phyloP scores from a whole-genome alignment of 2,888 invertebrate genomes.

The Hetaerina titia region DNA sequence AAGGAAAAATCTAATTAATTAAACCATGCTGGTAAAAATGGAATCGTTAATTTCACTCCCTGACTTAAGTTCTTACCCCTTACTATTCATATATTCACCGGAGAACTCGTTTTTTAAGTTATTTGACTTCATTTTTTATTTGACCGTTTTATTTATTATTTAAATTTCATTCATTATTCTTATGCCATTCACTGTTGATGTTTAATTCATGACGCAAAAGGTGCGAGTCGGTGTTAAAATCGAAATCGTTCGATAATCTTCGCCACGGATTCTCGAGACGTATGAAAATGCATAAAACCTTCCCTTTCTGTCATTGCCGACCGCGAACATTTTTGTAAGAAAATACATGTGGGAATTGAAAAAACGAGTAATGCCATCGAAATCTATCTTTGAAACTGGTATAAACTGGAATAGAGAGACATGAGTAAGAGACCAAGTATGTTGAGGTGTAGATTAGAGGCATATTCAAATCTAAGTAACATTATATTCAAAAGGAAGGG shows the following conservation, averaged over 20 bases:
- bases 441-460: too few species aligned
- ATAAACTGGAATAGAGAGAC: neutral
- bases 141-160: neutral
- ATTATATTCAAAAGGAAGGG: too few species aligned
- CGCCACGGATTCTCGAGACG: neutral
- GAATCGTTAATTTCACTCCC: neutral
- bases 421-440: neutral
- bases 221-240: neutral
- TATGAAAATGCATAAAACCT: neutral
- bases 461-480: too few species aligned
- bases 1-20: neutral
- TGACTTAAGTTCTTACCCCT: neutral
- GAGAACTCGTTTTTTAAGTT: neutral
- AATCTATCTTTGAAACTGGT: too few species aligned
- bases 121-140: neutral
- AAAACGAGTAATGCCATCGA: too few species aligned
- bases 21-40: neutral
- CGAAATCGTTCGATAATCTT: constrained; percentile 26
- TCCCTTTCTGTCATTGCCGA: neutral
- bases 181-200: neutral
- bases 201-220: neutral
- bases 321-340: neutral
- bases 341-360: too few species aligned
- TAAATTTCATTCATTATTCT: constrained; percentile 12
- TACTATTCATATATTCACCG: neutral